These are phyloP conservation scores for Calycopis cecrops DNA, from an alignment of 1,140 invertebrate species.

Conservation along the genomic window DNA sequence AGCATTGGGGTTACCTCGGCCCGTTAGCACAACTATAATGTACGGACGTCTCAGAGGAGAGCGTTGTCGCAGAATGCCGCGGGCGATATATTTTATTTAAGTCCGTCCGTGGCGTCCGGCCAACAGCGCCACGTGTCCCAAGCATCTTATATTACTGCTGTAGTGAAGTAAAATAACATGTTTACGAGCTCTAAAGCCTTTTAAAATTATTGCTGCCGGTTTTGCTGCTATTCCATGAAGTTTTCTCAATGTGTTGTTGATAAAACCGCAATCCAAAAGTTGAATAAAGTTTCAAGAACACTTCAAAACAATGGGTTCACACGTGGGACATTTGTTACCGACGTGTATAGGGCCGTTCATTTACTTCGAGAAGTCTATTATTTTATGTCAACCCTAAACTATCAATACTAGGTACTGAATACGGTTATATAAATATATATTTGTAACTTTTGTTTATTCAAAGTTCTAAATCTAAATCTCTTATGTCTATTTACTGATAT, in stretches of 20 bases:
- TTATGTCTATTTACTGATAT: no score
- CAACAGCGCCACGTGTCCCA: constrained; percentile 6
- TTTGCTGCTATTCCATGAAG: not conserved
- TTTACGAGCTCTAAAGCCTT: not conserved
- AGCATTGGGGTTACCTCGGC: constrained; percentile 32
- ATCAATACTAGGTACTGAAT: not conserved
- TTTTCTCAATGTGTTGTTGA: not conserved
- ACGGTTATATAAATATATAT: not conserved
- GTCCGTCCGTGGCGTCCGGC: constrained; percentile 10
- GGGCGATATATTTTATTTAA: constrained; percentile 45
- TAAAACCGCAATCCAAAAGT: constrained; percentile 8
- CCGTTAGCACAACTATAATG: constrained; percentile 51
- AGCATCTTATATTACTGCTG: not conserved
- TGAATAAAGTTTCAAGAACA: constrained; percentile 9
- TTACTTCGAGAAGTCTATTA: not conserved
- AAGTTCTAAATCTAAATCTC: not conserved
- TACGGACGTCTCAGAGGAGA: constrained; percentile 25
- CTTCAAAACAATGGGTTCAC: constrained; percentile 6
- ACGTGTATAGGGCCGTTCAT: not conserved
- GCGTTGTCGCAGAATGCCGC: constrained; percentile 35
- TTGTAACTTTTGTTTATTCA: not conserved
- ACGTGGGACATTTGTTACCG: constrained; percentile 3
- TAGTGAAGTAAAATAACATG: not conserved
- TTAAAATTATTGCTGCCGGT: constrained; percentile 1
- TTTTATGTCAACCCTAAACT: not conserved